Evolutionary conservation across 2,888 invertebrate species (phyloP).

Genomic region (Polyploca ridens): DNA sequence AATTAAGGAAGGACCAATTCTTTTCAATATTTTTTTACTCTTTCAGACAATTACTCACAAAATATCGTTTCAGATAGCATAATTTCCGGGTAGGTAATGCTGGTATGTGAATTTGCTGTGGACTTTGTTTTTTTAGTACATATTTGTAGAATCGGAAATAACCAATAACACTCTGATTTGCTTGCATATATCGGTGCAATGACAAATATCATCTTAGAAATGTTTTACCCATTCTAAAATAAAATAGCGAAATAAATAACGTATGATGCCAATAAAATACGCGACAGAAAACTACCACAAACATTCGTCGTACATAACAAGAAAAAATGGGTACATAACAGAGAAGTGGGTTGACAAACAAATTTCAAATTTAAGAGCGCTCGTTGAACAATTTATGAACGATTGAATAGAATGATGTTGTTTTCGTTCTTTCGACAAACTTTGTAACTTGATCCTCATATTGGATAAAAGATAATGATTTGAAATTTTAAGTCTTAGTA

Average conservation of each 20-base stretch:
- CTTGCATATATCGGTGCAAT: too few species aligned
- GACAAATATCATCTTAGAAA: not conserved
- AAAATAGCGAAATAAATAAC: not conserved
- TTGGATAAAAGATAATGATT: not conserved
- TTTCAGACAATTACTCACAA: not conserved
- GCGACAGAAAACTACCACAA: not conserved
- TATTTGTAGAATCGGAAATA: too few species aligned
- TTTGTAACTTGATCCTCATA: not conserved
- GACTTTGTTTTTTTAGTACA: too few species aligned
- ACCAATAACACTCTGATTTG: too few species aligned
- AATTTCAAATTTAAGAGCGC: constrained; percentile 11
- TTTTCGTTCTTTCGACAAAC: not conserved
- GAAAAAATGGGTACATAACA: not conserved
- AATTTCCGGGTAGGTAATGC: not conserved
- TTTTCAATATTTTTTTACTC: not conserved
- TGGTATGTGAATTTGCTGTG: too few species aligned
- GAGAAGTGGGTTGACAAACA: constrained; percentile 5
- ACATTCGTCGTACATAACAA: constrained; percentile 8
- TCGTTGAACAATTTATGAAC: constrained; percentile 9
- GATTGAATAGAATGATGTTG: not conserved
- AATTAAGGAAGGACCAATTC: constrained; percentile 30
- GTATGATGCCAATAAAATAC: not conserved
- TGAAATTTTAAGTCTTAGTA: too few species aligned
- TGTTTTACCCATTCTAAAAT: not conserved
- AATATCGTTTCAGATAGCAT: not conserved